Base-by-base conservation (phyloP, 2,797 vertebrate species). In the Micromesistius poutassou region DNA sequence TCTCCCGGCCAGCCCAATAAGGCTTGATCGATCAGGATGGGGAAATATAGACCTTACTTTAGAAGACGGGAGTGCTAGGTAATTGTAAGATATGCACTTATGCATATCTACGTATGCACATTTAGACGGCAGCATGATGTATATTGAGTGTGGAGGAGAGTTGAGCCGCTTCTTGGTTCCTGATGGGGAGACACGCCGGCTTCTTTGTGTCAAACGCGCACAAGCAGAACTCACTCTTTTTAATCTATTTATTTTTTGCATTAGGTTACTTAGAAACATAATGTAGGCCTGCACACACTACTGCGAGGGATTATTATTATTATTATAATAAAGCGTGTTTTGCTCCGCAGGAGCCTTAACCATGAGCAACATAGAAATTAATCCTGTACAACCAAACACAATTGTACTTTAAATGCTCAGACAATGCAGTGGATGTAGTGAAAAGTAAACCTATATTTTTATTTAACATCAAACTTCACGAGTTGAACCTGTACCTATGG, bases 171-270 rank as follows among this genome's bases (percentile, higher is more conserved):
- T 88, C 74, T 86, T 77, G 87, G 85, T 88, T 77, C n/a, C 55
- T 55, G 7, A 62, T 25, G n/a, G 9, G 55, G 10, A 25, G 55
- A 62, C 55, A 62, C 8, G 55, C 80, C 86, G 81, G 87, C 88
- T 93, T 93, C 93, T 94, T 93, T 94, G 93, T 92, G 91, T 91
- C 90, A 55, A 92, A 79, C 86, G 80, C 84, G 87, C 88, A 83
- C 78, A 82, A 88, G 78, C 87, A 35, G 79, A 88, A 89, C 82
- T 87, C 79, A 62, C 68, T 87, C 73, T 78, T 73, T 79, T 74
- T 72, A 42, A 78, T 77, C 55, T 71, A 40, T 9, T 71, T 30
- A n/a, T 5, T 9, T 28, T 9, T n/a, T 2, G 55, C 55, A 62
- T 62, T 13, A 9, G 62, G 25, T 68, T 25, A 28, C 62, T 25